Conservation (phyloP, 1,140 invertebrate genomes). For the Panagrolaimus sp. region DNA sequence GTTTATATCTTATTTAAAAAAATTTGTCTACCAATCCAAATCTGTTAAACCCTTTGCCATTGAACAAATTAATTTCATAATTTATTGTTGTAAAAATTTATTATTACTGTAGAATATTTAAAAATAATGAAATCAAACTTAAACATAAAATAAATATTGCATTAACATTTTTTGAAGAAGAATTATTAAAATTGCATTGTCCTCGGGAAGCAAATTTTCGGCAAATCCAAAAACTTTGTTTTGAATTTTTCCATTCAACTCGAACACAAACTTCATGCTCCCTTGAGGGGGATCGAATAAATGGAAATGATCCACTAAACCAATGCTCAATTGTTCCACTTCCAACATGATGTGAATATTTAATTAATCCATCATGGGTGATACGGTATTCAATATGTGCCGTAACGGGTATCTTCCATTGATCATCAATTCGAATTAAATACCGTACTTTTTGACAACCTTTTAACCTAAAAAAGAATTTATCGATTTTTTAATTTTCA, state of each 20-base stretch:
- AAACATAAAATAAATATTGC: no score
- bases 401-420: constrained; percentile 8
- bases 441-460: constrained; percentile 27
- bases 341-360: constrained; percentile 23
- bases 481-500: background rate
- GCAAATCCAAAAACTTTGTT: background rate
- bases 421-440: constrained; percentile 22
- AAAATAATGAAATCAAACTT: no score
- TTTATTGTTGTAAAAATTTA: no score
- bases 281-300: constrained; percentile 11
- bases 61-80: no score
- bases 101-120: no score
- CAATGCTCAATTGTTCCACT: constrained; percentile 26
- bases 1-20: no score
- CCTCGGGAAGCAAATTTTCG: background rate
- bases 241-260: constrained; percentile 4
- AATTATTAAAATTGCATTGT: background rate
- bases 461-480: constrained; percentile 18
- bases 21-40: no score
- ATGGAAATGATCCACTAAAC: constrained; percentile 22
- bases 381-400: constrained; percentile 26
- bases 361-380: constrained; percentile 19
- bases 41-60: no score
- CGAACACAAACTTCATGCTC: constrained; percentile 24
- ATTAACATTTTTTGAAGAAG: no score